These are phyloP conservation scores for Chlorospingus semifuscus DNA, from an alignment of 2,797 vertebrate genomes.

Conservation along the genomic window DNA sequence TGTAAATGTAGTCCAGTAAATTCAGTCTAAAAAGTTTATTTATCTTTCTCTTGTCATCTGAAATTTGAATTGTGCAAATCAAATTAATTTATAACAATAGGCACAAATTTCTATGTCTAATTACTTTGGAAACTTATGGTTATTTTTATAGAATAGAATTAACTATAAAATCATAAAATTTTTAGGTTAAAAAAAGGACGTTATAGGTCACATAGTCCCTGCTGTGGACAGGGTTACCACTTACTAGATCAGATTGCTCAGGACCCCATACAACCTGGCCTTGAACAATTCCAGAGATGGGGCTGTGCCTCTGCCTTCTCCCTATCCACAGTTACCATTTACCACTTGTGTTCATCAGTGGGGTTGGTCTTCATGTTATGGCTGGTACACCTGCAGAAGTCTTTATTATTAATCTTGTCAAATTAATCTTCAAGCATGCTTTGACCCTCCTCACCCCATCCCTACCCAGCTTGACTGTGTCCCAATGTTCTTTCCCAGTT, in stretches of 20 bases:
- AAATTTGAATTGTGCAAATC: background rate
- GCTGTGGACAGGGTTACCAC: background rate
- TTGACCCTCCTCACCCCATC: background rate
- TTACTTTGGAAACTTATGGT: background rate
- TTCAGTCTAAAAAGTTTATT: background rate
- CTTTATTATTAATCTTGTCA: background rate
- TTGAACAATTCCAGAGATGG: background rate
- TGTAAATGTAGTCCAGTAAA: background rate
- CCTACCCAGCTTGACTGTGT: fast-evolving
- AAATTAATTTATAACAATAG: background rate
- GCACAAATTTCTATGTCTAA: background rate
- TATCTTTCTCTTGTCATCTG: background rate
- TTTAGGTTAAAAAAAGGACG: background rate
- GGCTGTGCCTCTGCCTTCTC: background rate
- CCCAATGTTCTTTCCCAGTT: background rate
- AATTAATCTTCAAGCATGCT: background rate
- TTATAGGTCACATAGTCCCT: background rate
- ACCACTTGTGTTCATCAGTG: background rate
- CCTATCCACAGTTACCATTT: background rate
- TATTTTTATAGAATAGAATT: background rate
- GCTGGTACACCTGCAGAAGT: background rate
- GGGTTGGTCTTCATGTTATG: background rate
- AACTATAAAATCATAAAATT: background rate
- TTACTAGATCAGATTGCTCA: background rate
- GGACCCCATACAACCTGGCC: fast-evolving